A percentile compares a stretch with the other conserved stretches of the same genome.
Conservation (phyloP, 2,888 invertebrate species). For the Diploptera punctata region DNA sequence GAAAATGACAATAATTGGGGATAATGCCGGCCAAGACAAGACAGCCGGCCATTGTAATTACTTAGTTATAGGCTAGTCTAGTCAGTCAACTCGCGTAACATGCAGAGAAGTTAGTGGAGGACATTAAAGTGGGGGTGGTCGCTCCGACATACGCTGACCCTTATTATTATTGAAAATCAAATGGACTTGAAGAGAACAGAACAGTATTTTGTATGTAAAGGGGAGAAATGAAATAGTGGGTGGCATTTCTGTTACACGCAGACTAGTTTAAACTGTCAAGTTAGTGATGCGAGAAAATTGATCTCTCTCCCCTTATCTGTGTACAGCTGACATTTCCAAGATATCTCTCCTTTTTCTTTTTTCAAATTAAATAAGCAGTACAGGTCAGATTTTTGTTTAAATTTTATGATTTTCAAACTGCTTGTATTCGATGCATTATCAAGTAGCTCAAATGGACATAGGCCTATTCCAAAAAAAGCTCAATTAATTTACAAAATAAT, state of each 20-base stretch:
- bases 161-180: background rate
- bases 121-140: slow-evolving; percentile 29
- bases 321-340: no score
- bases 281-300: background rate
- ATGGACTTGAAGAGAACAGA: background rate
- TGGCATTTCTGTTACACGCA: background rate
- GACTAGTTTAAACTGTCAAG: slow-evolving; percentile 31
- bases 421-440: no score
- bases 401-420: no score
- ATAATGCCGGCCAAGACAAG: slow-evolving; percentile 42
- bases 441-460: no score
- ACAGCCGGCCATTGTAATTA: slow-evolving; percentile 30
- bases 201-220: background rate
- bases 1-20: slow-evolving; percentile 42
- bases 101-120: background rate
- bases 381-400: no score
- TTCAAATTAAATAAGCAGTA: no score
- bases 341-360: no score
- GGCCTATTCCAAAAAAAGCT: no score
- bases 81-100: slow-evolving; percentile 5
- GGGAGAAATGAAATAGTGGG: background rate
- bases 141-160: background rate
- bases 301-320: no score
- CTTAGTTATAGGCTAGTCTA: slow-evolving; percentile 29
- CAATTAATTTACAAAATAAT: no score